Evolutionary conservation across 2,888 invertebrate genomes (phyloP), one percentile per base, ranked within the genome.

Genomic region (Chalcis sispes): DNA sequence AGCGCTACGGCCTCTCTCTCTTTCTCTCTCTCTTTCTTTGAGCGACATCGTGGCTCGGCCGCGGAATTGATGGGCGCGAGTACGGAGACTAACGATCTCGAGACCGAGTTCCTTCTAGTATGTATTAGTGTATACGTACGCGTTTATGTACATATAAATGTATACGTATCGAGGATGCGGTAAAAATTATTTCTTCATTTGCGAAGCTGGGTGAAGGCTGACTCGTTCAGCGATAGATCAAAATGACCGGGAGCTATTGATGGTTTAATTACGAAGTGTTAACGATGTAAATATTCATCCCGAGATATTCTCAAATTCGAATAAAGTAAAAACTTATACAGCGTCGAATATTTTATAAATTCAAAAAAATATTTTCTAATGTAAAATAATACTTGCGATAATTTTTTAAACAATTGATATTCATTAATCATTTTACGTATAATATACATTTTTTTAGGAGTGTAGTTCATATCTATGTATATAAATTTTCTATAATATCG

Each of bases 151-250:
- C 10, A 27, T 54, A n/a, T n/a, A n/a, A n/a, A n/a, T n/a, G n/a
- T n/a, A n/a, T n/a, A n/a, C n/a, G n/a, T n/a, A n/a, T n/a, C n/a
- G 29, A 29, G 27, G 46, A 23, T 7, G 46, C 4, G 36, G 36
- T 36, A 36, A 58, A 75, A 71, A 71, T 75, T 75, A 71, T 75
- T 71, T 59, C 70, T 66, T 75, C 75, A 71, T 66, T 66, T 42
- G 46, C 48, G 29, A 15, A 7, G 25, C 27, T 7, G 8, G 46
- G 15, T 46, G 46, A 27, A 48, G 15, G 25, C n/a, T 59, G 50
- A 50, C n/a, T 70, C 50, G 25, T 36, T 48, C 7, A 18, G 7
- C 1, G 23, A n/a, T 50, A 50, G 27, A 36, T 27, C 29, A 46
- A 46, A 58, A 59, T 42, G n/a, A 25, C 5, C 5, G 32, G 18